phyloP scores from a whole-genome alignment of 1,140 invertebrate species.

The Pseudomyrmex sp. region DNA sequence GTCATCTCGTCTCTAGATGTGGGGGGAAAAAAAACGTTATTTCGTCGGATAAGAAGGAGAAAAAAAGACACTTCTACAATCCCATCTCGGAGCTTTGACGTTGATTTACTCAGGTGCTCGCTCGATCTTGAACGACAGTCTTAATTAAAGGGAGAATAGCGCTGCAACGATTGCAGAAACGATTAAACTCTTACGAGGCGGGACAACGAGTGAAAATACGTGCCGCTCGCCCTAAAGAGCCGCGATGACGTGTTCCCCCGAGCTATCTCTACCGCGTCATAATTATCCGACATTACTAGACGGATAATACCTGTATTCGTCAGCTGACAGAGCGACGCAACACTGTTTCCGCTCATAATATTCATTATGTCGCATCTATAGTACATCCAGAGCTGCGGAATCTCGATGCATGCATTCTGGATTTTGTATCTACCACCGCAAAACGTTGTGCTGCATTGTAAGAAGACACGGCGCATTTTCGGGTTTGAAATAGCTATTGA shows the following conservation, averaged over 20 bases:
- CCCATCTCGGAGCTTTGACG: slow-evolving; percentile 17
- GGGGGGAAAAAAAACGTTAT: slow-evolving; percentile 39
- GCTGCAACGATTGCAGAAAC: slow-evolving; percentile 68
- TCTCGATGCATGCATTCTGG: slow-evolving; percentile 14
- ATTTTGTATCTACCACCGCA: background rate
- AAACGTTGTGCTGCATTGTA: background rate
- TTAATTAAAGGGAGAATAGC: slow-evolving; percentile 76
- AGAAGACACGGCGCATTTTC: background rate
- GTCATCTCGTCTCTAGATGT: slow-evolving; percentile 1
- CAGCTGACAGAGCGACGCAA: slow-evolving; percentile 58
- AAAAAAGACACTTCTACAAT: background rate
- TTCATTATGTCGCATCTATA: slow-evolving; percentile 68
- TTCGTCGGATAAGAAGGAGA: background rate
- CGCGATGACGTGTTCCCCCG: slow-evolving; percentile 72
- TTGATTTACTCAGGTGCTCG: slow-evolving; percentile 76
- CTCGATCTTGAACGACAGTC: slow-evolving; percentile 57
- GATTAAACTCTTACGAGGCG: slow-evolving; percentile 68
- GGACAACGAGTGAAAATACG: slow-evolving; percentile 59
- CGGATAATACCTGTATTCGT: slow-evolving; percentile 65
- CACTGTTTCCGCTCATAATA: slow-evolving; percentile 61
- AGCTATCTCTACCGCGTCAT: slow-evolving; percentile 65
- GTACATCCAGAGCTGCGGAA: slow-evolving; percentile 23
- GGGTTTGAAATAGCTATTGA: slow-evolving; percentile 49
- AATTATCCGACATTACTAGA: slow-evolving; percentile 76
- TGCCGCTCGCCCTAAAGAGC: slow-evolving; percentile 63